These are phyloP conservation scores for Rhynchonycteris naso DNA, from an alignment of 2,797 vertebrate genomes.

Conservation along the genomic window DNA sequence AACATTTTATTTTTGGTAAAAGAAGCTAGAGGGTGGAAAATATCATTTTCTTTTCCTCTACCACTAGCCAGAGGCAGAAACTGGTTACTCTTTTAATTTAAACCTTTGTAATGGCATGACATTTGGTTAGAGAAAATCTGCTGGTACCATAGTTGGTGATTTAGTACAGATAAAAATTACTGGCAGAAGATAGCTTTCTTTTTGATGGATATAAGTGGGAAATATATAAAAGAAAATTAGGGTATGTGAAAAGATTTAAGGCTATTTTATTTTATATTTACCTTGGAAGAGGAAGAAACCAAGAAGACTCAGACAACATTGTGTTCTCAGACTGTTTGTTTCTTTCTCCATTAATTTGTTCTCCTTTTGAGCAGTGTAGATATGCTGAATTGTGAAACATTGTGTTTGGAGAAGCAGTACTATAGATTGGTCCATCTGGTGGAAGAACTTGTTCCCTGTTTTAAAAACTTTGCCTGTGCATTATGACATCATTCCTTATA, in stretches of 20 bases:
- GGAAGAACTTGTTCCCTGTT: conserved; percentile 73
- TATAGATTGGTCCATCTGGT: conserved; percentile 71
- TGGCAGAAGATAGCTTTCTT: background rate
- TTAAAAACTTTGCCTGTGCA: conserved; percentile 71
- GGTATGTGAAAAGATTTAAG: background rate
- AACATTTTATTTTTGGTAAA: conserved; percentile 17
- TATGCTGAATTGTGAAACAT: background rate
- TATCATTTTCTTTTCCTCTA: background rate
- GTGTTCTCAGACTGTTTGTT: background rate
- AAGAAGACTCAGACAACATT: background rate
- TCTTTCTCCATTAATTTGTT: conserved; percentile 31
- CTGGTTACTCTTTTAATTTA: background rate
- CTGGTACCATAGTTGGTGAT: background rate
- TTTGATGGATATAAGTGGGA: background rate
- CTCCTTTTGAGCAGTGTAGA: background rate
- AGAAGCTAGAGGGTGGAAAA: background rate
- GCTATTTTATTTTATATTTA: conserved; percentile 48
- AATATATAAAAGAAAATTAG: background rate
- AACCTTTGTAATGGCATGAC: background rate
- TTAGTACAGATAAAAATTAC: background rate
- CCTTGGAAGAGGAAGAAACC: background rate
- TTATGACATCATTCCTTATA: conserved; percentile 85
- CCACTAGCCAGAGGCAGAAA: background rate
- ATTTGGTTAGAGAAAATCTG: conserved; percentile 13
- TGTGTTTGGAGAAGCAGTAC: conserved; percentile 37